Evolutionary conservation across 2,888 invertebrate genomes (phyloP).

Genomic region (Cinara cedri): DNA sequence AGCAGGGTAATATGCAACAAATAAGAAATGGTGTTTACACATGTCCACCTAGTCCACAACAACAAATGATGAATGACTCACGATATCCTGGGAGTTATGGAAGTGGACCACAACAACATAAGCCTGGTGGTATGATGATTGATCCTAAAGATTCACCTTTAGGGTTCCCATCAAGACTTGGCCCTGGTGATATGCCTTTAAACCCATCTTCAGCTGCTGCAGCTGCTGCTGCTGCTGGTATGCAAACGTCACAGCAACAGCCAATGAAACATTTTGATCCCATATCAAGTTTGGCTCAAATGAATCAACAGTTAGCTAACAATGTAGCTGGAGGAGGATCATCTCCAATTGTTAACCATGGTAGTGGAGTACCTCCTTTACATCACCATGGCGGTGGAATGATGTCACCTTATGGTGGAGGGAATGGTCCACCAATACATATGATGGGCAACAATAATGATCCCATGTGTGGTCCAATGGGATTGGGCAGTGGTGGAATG

Average conservation of each 20-base stretch:
- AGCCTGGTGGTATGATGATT: slow-evolving; percentile 33
- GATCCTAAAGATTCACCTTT: slow-evolving; percentile 50
- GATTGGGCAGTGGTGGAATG: slow-evolving; percentile 63
- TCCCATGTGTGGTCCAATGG: slow-evolving; percentile 60
- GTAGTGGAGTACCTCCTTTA: slow-evolving; percentile 67
- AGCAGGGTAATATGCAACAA: slow-evolving; percentile 46
- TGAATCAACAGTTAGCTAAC: slow-evolving; percentile 90
- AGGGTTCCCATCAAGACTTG: slow-evolving; percentile 41
- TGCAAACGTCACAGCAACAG: slow-evolving; percentile 30
- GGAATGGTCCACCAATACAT: slow-evolving; percentile 35
- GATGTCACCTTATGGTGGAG: slow-evolving; percentile 50
- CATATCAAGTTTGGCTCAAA: slow-evolving; percentile 90
- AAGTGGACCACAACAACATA: slow-evolving; percentile 38
- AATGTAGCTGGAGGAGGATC: slow-evolving; percentile 67
- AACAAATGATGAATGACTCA: slow-evolving; percentile 35
- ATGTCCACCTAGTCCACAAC: slow-evolving; percentile 59
- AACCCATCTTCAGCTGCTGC: slow-evolving; percentile 38
- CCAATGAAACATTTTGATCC: slow-evolving; percentile 77
- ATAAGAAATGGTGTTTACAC: slow-evolving; percentile 58
- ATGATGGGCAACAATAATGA: slow-evolving; percentile 38
- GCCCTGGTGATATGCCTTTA: slow-evolving; percentile 51
- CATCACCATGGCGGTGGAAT: slow-evolving; percentile 60
- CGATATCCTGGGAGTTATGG: slow-evolving; percentile 53
- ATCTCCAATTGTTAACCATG: slow-evolving; percentile 68
- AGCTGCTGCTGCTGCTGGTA: slow-evolving; percentile 33